Percentiles rank a stretch among this genome's conserved stretches.
Evolutionary conservation across 1,140 invertebrate genomes (phyloP).

Genomic region (Brachionus koreanus): DNA sequence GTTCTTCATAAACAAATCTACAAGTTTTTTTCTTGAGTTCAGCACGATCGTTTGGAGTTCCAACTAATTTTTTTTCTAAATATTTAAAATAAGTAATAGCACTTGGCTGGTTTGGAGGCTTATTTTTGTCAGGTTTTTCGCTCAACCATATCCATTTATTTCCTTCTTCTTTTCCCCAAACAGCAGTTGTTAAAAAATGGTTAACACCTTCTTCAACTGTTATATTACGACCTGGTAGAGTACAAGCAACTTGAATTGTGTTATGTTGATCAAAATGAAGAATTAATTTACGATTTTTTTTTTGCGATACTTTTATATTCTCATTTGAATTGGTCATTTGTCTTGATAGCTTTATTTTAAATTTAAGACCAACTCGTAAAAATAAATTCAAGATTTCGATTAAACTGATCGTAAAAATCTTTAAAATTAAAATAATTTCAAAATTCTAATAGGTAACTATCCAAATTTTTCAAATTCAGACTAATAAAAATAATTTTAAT

Average conservation of each 20-base stretch:
- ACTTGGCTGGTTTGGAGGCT: neutral
- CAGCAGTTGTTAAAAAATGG: conserved; percentile 20
- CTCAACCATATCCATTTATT: conserved; percentile 20
- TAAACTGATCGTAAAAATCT: neutral
- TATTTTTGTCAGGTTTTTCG: neutral
- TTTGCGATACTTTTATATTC: neutral
- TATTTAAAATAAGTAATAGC: conserved; percentile 30
- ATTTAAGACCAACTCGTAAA: neutral
- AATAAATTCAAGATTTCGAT: neutral
- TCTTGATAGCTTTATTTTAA: neutral
- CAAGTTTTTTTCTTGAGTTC: conserved; percentile 41
- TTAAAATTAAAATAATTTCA: neutral
- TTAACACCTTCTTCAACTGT: conserved; percentile 40
- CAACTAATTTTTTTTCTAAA: conserved; percentile 39
- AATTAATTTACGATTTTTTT: conserved; percentile 5
- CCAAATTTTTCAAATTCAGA: neutral
- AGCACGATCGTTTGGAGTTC: neutral
- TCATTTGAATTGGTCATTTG: conserved; percentile 24
- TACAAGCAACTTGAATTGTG: conserved; percentile 41
- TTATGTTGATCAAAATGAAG: conserved; percentile 43
- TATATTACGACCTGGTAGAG: conserved; percentile 23
- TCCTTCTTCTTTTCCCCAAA: conserved; percentile 27
- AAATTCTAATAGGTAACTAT: neutral
- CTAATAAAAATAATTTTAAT: neutral
- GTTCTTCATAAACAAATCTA: conserved; percentile 23